phyloP scores from a whole-genome alignment of 2,888 invertebrate genomes.

The Erebia epiphron region DNA sequence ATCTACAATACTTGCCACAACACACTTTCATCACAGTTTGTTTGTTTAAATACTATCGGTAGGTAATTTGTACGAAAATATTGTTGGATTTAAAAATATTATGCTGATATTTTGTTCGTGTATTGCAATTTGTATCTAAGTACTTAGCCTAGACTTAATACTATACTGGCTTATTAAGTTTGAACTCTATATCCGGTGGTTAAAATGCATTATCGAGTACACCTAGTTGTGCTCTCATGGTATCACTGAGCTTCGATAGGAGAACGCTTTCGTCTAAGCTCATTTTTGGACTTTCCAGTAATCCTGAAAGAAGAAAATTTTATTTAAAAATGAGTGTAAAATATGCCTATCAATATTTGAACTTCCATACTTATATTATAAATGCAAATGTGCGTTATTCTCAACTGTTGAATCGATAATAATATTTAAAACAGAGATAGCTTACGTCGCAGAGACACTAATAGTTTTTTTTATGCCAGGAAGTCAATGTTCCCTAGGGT shows the following conservation, averaged over 20 bases:
- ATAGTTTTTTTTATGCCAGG: too few relatives aligned
- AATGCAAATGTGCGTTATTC: too few relatives aligned
- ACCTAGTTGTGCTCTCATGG: slow-evolving; percentile 87
- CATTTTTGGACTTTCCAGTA: slow-evolving; percentile 87
- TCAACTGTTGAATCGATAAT: too few relatives aligned
- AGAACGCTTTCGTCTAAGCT: slow-evolving; percentile 86
- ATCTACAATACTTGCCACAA: slow-evolving; percentile 45
- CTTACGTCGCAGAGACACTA: too few relatives aligned
- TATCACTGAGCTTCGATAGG: slow-evolving; percentile 88
- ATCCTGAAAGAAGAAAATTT: slow-evolving; percentile 70
- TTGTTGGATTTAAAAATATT: slow-evolving; percentile 23
- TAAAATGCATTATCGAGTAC: slow-evolving; percentile 58
- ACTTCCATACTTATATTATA: too few relatives aligned
- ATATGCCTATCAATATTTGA: not conserved
- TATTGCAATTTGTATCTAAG: slow-evolving; percentile 19
- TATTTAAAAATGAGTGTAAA: not conserved
- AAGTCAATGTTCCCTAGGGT: too few relatives aligned
- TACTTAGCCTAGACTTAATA: slow-evolving; percentile 27
- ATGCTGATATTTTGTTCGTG: slow-evolving; percentile 19
- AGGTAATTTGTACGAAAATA: slow-evolving; percentile 47
- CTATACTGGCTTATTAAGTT: slow-evolving; percentile 36
- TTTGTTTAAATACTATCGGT: slow-evolving; percentile 70
- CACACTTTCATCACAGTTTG: slow-evolving; percentile 71
- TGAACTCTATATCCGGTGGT: slow-evolving; percentile 20
- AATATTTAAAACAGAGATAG: too few relatives aligned